phyloP scores from a whole-genome alignment of 2,113 vertebrate genomes.

The Bucco capensis region DNA sequence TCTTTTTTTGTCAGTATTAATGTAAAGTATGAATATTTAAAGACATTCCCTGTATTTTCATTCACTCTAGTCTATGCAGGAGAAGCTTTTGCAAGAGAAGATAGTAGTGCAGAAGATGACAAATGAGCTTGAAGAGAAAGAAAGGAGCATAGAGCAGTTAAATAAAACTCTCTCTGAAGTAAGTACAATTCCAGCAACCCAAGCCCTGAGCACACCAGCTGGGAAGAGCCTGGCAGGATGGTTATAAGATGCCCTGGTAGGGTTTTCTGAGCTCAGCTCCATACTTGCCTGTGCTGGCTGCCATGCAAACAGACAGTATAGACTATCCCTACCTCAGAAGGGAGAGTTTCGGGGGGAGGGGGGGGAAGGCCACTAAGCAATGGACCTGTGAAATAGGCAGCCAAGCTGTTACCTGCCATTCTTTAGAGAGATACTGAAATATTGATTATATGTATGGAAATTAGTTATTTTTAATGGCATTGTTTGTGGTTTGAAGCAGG shows the following conservation, averaged over 20 bases:
- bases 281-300: background rate
- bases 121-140: slow-evolving; percentile 76
- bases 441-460: background rate
- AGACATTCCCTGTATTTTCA: background rate
- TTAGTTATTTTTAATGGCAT: background rate
- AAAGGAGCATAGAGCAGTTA: slow-evolving; percentile 68
- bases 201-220: background rate
- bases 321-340: background rate
- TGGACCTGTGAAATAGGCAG: background rate
- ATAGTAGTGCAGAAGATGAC: slow-evolving; percentile 70
- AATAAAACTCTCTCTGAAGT: slow-evolving; percentile 78
- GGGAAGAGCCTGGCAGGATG: background rate
- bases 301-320: fast-evolving
- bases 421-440: background rate
- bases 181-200: slow-evolving; percentile 38
- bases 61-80: slow-evolving; percentile 75
- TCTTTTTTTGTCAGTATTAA: background rate
- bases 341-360: background rate
- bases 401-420: background rate
- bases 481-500: background rate
- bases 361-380: background rate
- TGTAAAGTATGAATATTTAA: background rate
- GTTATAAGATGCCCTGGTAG: background rate
- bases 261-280: background rate
- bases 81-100: slow-evolving; percentile 77